Evolutionary conservation across 2,113 vertebrate species (phyloP).

Genomic region (Herpailurus yagouaroundi): DNA sequence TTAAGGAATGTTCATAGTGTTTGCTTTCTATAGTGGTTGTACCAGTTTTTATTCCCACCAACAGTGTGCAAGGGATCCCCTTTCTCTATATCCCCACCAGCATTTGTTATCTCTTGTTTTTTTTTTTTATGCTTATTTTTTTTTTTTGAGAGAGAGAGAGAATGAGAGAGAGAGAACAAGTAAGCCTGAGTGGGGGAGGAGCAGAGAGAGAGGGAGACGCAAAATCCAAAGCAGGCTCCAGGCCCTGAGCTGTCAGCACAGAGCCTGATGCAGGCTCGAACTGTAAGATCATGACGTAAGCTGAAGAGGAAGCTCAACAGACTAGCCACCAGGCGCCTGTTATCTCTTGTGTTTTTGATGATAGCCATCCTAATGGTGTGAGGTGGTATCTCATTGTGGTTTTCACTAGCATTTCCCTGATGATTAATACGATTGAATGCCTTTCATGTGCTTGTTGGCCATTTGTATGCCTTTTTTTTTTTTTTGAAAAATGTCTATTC

Average conservation of each 20-base stretch:
- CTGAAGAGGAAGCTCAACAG: too few relatives aligned
- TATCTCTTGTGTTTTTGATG: neutral
- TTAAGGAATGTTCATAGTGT: neutral
- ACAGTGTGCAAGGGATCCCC: neutral
- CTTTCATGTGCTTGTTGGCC: neutral
- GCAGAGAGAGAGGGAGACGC: too few relatives aligned
- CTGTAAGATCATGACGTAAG: too few relatives aligned
- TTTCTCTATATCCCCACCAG: neutral
- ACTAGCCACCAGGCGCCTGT: neutral
- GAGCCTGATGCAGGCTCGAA: too few relatives aligned
- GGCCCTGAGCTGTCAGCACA: too few relatives aligned
- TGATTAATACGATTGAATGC: neutral
- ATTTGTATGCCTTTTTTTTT: neutral
- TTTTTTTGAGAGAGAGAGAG: too few relatives aligned
- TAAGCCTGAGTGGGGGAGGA: too few relatives aligned
- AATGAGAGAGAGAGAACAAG: too few relatives aligned
- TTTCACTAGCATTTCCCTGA: neutral
- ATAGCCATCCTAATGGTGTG: neutral
- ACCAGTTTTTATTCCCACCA: neutral
- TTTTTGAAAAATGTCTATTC: neutral
- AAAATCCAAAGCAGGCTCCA: too few relatives aligned
- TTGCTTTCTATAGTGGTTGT: neutral
- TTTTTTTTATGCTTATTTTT: too few relatives aligned
- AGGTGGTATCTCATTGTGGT: neutral
- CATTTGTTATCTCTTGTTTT: neutral